Evolutionary conservation across 2,888 invertebrate species (phyloP), one percentile per base, ranked within the genome.

Genomic region (Cephalotes varians): DNA sequence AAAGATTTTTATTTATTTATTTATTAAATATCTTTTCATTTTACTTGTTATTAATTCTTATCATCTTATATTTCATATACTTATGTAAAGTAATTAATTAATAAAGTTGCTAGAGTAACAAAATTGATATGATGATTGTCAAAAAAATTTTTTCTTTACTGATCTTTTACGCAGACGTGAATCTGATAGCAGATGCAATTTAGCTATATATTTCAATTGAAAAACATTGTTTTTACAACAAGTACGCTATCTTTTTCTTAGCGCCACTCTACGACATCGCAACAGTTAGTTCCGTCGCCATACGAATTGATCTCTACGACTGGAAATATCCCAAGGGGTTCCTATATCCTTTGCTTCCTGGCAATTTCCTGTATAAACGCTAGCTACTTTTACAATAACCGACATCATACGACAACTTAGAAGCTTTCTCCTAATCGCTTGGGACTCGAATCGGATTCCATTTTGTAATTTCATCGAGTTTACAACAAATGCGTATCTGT

Each of bases 371-470:
- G 51, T 65, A 51, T 51, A 65, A 76, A 64, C 49, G 12, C 49
- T 51, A 64, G 51, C 10, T 49, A 34, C 49, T 76, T 51, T 49
- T 76, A 64, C 49, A 51, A 74, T 74, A 74, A 74, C 34, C 25
- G 51, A 31, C 7, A 49, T 64, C 37, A 40, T 64, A 76, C 44
- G 60, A 21, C 34, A 64, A 64, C 6, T 49, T 51, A 28, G 28
- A 76, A 65, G n/a, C 28, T 65, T 76, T 65, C 51, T 76, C 65
- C 25, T 40, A 76, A 51, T 54, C 74, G 15, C 49, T 76, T 37
- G 64, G 49, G 49, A 40, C 28, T 64, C 34, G 31, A 44, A 21
- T 47, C 49, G 37, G 51, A 76, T 76, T 76, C 51, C 28, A 51
- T 64, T 65, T 49, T n/a, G n/a, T 31, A 65, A 76, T n/a, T 65